A percentile compares a stretch with the other conserved stretches of the same genome.
Conservation (phyloP, 2,888 invertebrate species). For the Harmothoe impar region DNA sequence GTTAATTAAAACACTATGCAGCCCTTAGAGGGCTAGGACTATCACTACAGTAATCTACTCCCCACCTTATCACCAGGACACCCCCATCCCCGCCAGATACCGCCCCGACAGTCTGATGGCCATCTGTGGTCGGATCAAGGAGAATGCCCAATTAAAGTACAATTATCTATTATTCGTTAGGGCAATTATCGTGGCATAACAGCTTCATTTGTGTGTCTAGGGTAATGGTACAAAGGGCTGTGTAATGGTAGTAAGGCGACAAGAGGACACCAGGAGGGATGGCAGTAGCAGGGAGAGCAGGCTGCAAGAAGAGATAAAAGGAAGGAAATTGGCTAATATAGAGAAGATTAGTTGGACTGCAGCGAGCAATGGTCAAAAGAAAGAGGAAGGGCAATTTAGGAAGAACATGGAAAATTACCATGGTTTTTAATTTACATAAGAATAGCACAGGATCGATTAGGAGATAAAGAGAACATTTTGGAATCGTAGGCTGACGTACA, state of each 20-base stretch:
- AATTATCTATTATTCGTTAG: conserved; percentile 20
- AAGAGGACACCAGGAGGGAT: not conserved
- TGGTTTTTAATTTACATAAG: too few species aligned
- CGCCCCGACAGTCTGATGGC: not conserved
- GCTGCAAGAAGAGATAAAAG: not conserved
- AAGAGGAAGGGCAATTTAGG: not conserved
- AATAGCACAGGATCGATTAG: too few species aligned
- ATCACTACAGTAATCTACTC: not conserved
- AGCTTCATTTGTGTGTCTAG: not conserved
- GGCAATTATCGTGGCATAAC: not conserved
- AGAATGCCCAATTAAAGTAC: not conserved
- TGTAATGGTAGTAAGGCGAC: not conserved
- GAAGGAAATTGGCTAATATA: not conserved
- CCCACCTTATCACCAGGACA: not conserved
- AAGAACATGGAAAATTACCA: too few species aligned
- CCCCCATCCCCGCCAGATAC: not conserved
- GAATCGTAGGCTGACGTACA: too few species aligned
- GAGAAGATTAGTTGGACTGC: not conserved
- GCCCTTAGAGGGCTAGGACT: too few species aligned
- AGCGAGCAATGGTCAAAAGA: not conserved
- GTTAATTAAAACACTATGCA: too few species aligned
- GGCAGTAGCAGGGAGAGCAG: not conserved
- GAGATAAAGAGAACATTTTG: too few species aligned
- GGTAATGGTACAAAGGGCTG: not conserved
- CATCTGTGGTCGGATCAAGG: conserved; percentile 18